A percentile compares a stretch with the other conserved stretches of the same genome.
These are phyloP conservation scores for Holocentrus rufus DNA, from an alignment of 2,797 vertebrate genomes.

Conservation along the genomic window DNA sequence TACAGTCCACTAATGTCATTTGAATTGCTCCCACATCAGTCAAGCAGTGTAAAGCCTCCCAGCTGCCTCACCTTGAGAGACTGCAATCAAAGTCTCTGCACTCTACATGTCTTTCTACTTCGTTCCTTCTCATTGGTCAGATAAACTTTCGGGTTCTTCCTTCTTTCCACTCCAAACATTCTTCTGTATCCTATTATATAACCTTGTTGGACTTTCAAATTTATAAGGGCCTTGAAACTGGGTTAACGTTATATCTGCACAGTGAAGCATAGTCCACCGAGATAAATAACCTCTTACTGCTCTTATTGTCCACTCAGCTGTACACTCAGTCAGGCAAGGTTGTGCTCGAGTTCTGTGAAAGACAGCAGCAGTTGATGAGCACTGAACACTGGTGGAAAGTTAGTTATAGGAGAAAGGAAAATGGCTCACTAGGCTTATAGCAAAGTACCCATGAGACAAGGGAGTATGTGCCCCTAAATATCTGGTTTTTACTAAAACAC, in stretches of 20 bases:
- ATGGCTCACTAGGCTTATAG: too few species aligned
- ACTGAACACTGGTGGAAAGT: background rate
- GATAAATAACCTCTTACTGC: background rate
- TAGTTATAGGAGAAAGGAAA: background rate
- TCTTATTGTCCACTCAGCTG: background rate
- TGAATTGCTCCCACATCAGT: background rate
- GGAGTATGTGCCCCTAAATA: too few species aligned
- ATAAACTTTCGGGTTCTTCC: background rate
- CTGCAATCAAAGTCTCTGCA: background rate
- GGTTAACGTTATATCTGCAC: background rate
- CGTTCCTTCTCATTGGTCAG: slow-evolving; percentile 26
- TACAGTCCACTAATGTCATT: background rate
- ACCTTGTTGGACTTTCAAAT: slow-evolving; percentile 10
- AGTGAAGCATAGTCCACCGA: background rate
- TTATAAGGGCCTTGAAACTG: background rate
- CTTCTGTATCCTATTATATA: slow-evolving; percentile 8
- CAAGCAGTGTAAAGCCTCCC: background rate
- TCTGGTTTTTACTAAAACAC: too few species aligned
- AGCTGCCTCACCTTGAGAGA: background rate
- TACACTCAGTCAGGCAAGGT: background rate
- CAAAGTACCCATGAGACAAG: too few species aligned
- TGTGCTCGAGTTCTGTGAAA: background rate
- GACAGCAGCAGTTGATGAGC: background rate
- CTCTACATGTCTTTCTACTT: background rate
- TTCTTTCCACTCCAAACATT: background rate